phyloP scores from a whole-genome alignment of 2,113 vertebrate genomes.

The Corythaeola cristata region DNA sequence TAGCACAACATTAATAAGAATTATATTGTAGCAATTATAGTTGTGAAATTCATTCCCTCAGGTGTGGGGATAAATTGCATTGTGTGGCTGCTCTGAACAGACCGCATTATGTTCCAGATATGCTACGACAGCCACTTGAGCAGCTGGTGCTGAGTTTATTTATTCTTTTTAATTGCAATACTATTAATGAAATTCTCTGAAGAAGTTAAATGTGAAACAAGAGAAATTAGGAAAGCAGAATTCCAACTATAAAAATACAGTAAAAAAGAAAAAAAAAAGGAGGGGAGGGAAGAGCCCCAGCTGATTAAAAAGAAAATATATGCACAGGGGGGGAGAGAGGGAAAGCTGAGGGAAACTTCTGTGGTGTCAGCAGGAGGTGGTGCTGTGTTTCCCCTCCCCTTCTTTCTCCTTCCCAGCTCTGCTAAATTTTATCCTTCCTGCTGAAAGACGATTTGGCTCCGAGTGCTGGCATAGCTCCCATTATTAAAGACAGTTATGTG shows the following conservation, averaged over 20 bases:
- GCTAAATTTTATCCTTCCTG: slow-evolving; percentile 44
- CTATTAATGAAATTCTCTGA: slow-evolving; percentile 73
- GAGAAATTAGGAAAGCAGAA: slow-evolving; percentile 54
- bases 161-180: slow-evolving; percentile 73
- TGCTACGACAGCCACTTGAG: slow-evolving; percentile 64
- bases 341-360: slow-evolving; percentile 36
- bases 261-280: neutral
- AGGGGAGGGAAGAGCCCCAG: slow-evolving; percentile 14
- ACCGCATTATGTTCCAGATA: slow-evolving; percentile 55
- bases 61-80: slow-evolving; percentile 77
- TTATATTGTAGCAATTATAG: slow-evolving; percentile 81
- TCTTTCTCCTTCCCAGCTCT: slow-evolving; percentile 26
- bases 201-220: slow-evolving; percentile 58
- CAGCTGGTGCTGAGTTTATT: slow-evolving; percentile 77
- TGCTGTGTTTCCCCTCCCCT: slow-evolving; percentile 58
- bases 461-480: neutral
- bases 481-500: slow-evolving; percentile 19
- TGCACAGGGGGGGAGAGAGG: neutral
- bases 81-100: slow-evolving; percentile 68
- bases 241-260: slow-evolving; percentile 41
- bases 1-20: slow-evolving; percentile 82
- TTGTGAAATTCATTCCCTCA: slow-evolving; percentile 79
- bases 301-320: slow-evolving; percentile 54
- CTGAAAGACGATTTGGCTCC: slow-evolving; percentile 39
- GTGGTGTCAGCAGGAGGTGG: slow-evolving; percentile 50